Evolutionary conservation across 2,888 invertebrate species (phyloP).

Genomic region (Alentia gelatinosa): DNA sequence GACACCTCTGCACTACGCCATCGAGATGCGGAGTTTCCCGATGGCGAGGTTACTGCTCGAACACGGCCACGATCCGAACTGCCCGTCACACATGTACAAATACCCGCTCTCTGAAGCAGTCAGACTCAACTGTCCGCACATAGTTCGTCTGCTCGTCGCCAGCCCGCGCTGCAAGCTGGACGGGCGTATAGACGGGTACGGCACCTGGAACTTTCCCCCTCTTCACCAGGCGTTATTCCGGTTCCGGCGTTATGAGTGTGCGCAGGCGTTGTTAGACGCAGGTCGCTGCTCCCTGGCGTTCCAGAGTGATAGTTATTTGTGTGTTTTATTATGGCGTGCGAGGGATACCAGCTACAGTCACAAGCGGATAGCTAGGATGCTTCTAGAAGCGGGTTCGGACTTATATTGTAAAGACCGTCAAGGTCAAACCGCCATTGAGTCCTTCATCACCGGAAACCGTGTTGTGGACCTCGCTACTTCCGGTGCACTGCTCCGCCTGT

Average conservation of each 20-base stretch:
- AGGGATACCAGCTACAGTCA: background rate
- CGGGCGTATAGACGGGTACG: background rate
- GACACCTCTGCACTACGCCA: slow-evolving; percentile 52
- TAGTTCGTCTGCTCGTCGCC: background rate
- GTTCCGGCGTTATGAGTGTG: background rate
- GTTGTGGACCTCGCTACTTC: background rate
- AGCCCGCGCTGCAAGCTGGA: background rate
- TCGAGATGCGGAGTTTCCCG: background rate
- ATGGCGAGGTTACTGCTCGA: slow-evolving; percentile 44
- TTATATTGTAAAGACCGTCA: background rate
- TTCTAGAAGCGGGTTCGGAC: slow-evolving; percentile 48
- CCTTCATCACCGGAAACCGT: slow-evolving; percentile 14
- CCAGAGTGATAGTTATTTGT: slow-evolving; percentile 19
- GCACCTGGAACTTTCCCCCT: slow-evolving; percentile 40
- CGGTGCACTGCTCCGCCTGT: background rate
- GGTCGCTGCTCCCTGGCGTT: slow-evolving; percentile 6
- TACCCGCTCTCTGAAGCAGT: slow-evolving; percentile 44
- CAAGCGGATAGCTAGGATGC: background rate
- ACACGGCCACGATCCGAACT: slow-evolving; percentile 51
- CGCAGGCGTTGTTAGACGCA: slow-evolving; percentile 5
- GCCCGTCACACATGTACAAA: slow-evolving; percentile 26
- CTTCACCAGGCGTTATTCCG: slow-evolving; percentile 43
- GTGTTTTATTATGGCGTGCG: slow-evolving; percentile 2
- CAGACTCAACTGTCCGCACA: background rate
- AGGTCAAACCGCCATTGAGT: background rate